Evolutionary conservation across 2,797 vertebrate genomes (phyloP).

Genomic region (Coranthus polyacanthus): DNA sequence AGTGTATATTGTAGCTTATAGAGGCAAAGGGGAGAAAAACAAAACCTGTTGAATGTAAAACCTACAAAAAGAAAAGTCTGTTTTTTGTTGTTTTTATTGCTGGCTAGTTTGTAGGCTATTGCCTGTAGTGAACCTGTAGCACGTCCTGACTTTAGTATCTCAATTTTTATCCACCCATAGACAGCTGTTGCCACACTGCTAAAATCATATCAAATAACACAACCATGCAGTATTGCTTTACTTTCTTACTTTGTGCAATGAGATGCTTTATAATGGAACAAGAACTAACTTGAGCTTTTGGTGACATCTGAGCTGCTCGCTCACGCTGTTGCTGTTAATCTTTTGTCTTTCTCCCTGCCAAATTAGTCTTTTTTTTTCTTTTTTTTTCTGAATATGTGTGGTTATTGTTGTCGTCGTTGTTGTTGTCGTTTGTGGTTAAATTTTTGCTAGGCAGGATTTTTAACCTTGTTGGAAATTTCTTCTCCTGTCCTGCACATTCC

Average conservation of each 20-base stretch:
- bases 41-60: constrained; percentile 86
- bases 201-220: constrained; percentile 69
- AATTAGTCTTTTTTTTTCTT: constrained; percentile 47
- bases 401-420: constrained; percentile 47
- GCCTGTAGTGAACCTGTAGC: constrained; percentile 66
- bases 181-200: constrained; percentile 66
- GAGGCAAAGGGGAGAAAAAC: constrained; percentile 74
- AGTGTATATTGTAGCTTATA: constrained; percentile 80
- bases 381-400: constrained; percentile 47
- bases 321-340: constrained; percentile 37
- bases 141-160: constrained; percentile 61
- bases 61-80: constrained; percentile 70
- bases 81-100: constrained; percentile 61
- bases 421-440: constrained; percentile 60
- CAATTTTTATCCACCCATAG: constrained; percentile 58
- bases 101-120: constrained; percentile 63
- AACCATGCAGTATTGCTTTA: constrained; percentile 84
- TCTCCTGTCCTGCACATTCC: constrained; percentile 84
- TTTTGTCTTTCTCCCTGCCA: constrained; percentile 66
- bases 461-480: constrained; percentile 47
- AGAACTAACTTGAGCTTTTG: constrained; percentile 60
- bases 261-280: constrained; percentile 75
- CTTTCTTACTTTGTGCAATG: constrained; percentile 73
- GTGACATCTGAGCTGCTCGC: constrained; percentile 38
- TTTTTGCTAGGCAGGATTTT: constrained; percentile 67